A percentile compares a stretch with the other conserved stretches of the same genome.
These are phyloP conservation scores for Tyto alba DNA, from an alignment of 2,113 vertebrate species.

Conservation along the genomic window DNA sequence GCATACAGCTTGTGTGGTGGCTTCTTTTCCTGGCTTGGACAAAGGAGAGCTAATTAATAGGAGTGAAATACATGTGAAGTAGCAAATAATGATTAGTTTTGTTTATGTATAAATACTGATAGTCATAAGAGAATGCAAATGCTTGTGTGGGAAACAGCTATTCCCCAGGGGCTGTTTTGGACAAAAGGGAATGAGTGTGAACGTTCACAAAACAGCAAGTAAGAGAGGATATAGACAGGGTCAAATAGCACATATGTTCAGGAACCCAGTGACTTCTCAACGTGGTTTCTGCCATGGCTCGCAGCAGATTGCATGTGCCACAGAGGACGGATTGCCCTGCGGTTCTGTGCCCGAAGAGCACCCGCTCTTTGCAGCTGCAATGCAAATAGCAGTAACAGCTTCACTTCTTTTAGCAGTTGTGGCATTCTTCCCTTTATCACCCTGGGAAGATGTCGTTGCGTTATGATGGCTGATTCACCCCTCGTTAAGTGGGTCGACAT, in stretches of 20 bases:
- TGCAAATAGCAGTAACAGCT: neutral
- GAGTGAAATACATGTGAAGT: neutral
- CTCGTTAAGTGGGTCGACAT: neutral
- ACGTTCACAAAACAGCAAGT: neutral
- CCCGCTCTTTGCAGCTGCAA: fast-evolving
- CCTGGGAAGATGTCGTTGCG: fast-evolving
- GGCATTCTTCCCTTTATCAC: neutral
- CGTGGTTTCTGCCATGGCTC: neutral
- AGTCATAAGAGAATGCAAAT: neutral
- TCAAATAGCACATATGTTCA: neutral
- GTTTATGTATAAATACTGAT: neutral
- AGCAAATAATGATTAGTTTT: neutral
- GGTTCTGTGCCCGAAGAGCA: neutral
- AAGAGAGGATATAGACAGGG: neutral
- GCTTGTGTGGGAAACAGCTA: neutral
- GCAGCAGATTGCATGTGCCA: neutral
- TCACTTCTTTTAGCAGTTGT: neutral
- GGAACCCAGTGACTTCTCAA: neutral
- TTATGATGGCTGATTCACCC: neutral
- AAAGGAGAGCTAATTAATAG: neutral
- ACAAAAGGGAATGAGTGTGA: neutral
- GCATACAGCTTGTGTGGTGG: neutral
- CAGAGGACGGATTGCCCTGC: fast-evolving
- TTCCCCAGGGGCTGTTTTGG: neutral
- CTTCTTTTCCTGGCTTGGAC: neutral